Evolutionary conservation across 2,113 vertebrate species (phyloP).

Genomic region (Apteryx mantelli): DNA sequence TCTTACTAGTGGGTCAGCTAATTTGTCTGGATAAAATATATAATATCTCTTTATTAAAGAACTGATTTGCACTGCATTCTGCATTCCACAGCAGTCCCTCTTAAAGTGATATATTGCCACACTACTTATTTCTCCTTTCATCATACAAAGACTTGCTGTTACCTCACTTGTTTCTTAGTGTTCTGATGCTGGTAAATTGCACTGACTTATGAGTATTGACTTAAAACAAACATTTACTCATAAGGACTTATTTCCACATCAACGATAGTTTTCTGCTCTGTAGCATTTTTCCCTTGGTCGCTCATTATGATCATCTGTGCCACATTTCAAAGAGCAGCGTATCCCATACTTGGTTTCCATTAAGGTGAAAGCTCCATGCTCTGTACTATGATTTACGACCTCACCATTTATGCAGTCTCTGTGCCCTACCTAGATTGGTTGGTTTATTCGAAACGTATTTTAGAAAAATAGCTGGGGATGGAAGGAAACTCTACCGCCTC

Average conservation of each 20-base stretch:
- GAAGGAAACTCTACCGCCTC: constrained; percentile 54
- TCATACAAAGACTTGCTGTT: constrained; percentile 53
- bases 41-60: constrained; percentile 18
- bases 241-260: constrained; percentile 75
- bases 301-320: constrained; percentile 60
- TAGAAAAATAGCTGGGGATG: constrained; percentile 35
- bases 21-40: constrained; percentile 42
- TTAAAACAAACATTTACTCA: constrained; percentile 73
- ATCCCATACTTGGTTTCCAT: constrained; percentile 43
- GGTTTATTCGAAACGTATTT: constrained; percentile 41
- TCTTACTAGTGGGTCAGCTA: background rate
- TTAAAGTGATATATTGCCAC: constrained; percentile 26
- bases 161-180: constrained; percentile 48
- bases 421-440: constrained; percentile 51
- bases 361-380: constrained; percentile 12
- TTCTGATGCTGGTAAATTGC: too few species aligned
- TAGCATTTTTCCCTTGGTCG: background rate
- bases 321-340: constrained; percentile 57
- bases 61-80: constrained; percentile 16
- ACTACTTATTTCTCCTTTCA: constrained; percentile 29
- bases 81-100: background rate
- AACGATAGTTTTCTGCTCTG: constrained; percentile 41
- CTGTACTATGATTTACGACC: constrained; percentile 68
- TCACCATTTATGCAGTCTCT: constrained; percentile 47
- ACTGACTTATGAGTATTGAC: constrained; percentile 60